Conservation (phyloP, 2,888 invertebrate genomes). For the Falcaria lacertinaria region DNA sequence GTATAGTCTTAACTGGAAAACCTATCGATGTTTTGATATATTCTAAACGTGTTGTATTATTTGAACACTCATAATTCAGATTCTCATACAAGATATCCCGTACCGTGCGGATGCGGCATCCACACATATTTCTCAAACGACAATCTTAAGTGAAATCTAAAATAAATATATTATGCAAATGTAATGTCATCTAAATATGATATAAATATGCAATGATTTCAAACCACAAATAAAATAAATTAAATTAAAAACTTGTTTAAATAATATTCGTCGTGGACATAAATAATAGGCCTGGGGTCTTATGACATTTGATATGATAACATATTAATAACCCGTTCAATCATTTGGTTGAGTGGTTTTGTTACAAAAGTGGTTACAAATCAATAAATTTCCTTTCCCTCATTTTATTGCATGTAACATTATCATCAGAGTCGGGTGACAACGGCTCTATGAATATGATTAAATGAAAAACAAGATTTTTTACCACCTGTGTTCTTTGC, state of each 20-base stretch:
- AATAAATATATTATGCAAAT: too few relatives aligned
- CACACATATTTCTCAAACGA: too few relatives aligned
- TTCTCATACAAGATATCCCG: too few relatives aligned
- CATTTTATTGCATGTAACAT: neutral
- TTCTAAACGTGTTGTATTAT: too few relatives aligned
- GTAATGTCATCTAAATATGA: too few relatives aligned
- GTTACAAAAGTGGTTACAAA: neutral
- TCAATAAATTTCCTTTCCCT: neutral
- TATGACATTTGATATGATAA: neutral
- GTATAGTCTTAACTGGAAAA: too few relatives aligned
- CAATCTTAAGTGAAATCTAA: too few relatives aligned
- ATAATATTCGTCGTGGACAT: neutral
- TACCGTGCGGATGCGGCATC: too few relatives aligned
- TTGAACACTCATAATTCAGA: too few relatives aligned
- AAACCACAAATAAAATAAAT: neutral
- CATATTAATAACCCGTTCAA: neutral
- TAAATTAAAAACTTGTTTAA: too few relatives aligned
- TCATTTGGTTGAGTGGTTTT: neutral
- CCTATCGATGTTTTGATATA: too few relatives aligned
- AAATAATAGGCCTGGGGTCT: neutral
- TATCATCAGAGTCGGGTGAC: neutral
- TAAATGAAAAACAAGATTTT: neutral
- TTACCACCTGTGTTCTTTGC: neutral
- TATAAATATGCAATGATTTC: neutral
- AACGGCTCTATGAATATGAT: neutral